A percentile compares a stretch with the other conserved stretches of the same genome.
Evolutionary conservation across 2,888 invertebrate species (phyloP).

Genomic region (Ashinkailepas kermadecensis): DNA sequence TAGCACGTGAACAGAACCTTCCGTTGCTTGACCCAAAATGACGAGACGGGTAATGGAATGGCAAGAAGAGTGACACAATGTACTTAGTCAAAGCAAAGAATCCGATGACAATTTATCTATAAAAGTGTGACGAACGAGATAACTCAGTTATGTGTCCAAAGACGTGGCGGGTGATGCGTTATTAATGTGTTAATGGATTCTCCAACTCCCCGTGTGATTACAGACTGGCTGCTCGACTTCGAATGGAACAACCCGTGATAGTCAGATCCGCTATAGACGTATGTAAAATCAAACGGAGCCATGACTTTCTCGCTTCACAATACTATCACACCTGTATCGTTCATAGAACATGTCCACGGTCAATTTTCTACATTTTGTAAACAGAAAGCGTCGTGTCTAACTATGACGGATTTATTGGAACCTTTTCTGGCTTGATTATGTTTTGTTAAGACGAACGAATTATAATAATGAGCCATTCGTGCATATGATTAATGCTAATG

Average conservation of each 20-base stretch:
- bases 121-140: too few species aligned
- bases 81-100: too few species aligned
- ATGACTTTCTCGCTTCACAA: not conserved
- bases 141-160: too few species aligned
- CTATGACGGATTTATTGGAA: constrained; percentile 13
- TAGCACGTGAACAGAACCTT: too few species aligned
- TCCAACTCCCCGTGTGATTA: not conserved
- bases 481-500: constrained; percentile 21
- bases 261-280: too few species aligned
- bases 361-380: not conserved
- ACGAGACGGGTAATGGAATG: too few species aligned
- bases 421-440: not conserved
- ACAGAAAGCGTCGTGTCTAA: not conserved
- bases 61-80: too few species aligned
- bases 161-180: not conserved
- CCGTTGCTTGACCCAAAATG: too few species aligned
- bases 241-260: not conserved
- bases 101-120: too few species aligned
- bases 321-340: not conserved
- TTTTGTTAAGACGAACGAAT: constrained; percentile 10
- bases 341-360: not conserved
- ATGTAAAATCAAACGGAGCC: not conserved
- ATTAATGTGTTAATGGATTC: not conserved
- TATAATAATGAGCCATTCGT: constrained; percentile 9
- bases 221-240: not conserved